A percentile compares a stretch with the other conserved stretches of the same genome.
Conservation (phyloP, 2,888 invertebrate genomes). For the Cartodere bifasciata region DNA sequence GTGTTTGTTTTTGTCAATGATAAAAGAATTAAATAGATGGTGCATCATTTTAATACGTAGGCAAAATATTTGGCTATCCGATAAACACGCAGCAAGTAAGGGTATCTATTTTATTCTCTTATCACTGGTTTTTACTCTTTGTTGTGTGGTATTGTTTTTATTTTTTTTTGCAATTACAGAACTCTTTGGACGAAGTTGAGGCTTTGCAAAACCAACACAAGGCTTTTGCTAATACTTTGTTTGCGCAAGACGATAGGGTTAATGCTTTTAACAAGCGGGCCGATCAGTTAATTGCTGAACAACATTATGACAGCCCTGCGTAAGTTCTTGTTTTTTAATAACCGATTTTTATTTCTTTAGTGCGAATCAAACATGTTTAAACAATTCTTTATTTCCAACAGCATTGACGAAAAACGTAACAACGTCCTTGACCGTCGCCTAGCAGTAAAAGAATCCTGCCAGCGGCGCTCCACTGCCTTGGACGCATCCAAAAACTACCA, state of each 20-base stretch:
- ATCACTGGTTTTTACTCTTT: no score
- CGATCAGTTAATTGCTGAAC: conserved; percentile 60
- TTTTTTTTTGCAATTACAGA: conserved; percentile 36
- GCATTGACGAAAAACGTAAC: conserved; percentile 57
- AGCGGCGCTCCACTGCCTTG: conserved; percentile 59
- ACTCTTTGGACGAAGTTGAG: conserved; percentile 82
- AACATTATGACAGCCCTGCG: conserved; percentile 72
- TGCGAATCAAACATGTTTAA: no score
- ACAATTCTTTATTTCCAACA: conserved; percentile 22
- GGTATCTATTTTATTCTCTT: no score
- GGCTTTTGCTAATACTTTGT: conserved; percentile 83
- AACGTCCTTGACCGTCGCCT: conserved; percentile 65
- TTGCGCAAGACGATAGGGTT: conserved; percentile 86
- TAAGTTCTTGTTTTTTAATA: conserved; percentile 42
- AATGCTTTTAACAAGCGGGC: conserved; percentile 74
- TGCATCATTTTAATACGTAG: no score
- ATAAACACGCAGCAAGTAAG: no score
- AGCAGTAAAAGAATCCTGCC: conserved; percentile 60
- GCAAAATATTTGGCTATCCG: no score
- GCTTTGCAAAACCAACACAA: conserved; percentile 85
- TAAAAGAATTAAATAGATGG: no score
- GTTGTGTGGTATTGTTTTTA: not conserved
- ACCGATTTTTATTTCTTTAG: no score
- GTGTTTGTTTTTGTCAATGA: conserved; percentile 21
- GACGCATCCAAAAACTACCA: conserved; percentile 82